These are phyloP conservation scores for Setipinna tenuifilis DNA, from an alignment of 2,797 vertebrate species.

Conservation along the genomic window DNA sequence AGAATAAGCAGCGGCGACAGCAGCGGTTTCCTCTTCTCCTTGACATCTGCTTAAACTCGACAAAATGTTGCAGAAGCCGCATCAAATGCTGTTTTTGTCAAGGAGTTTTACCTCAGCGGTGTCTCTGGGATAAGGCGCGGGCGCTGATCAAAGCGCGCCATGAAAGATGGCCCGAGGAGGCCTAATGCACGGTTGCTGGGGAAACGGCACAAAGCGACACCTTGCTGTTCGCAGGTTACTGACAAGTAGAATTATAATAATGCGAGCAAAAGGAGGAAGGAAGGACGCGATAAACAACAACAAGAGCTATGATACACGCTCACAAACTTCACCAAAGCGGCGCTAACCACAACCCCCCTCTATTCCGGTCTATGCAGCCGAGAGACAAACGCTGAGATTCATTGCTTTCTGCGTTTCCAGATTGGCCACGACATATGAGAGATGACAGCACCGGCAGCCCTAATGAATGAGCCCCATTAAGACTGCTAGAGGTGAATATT, in stretches of 20 bases:
- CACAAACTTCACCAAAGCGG: background rate
- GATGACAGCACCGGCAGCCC: background rate
- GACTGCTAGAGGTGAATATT: conserved; percentile 40
- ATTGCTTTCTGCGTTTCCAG: background rate
- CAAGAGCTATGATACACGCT: background rate
- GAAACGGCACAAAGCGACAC: conserved; percentile 18
- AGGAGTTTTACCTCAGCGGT: conserved; percentile 36
- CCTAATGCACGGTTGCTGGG: conserved; percentile 18
- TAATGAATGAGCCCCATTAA: conserved; percentile 45
- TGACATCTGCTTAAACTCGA: conserved; percentile 6
- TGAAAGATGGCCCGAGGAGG: background rate
- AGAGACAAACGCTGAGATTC: background rate
- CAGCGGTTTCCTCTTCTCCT: conserved; percentile 4
- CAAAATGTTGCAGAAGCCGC: conserved; percentile 29
- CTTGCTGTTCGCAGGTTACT: background rate
- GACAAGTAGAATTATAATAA: conserved; percentile 10
- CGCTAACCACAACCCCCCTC: background rate
- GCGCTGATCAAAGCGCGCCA: conserved; percentile 42
- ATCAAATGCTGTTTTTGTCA: conserved; percentile 30
- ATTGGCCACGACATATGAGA: background rate
- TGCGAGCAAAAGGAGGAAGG: background rate
- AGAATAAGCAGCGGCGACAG: conserved; percentile 18
- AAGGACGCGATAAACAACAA: background rate
- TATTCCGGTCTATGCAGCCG: background rate
- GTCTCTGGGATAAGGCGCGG: conserved; percentile 31